A percentile compares a stretch with the other conserved stretches of the same genome.
phyloP scores from a whole-genome alignment of 2,888 invertebrate species.

The Cephus pygmeus region DNA sequence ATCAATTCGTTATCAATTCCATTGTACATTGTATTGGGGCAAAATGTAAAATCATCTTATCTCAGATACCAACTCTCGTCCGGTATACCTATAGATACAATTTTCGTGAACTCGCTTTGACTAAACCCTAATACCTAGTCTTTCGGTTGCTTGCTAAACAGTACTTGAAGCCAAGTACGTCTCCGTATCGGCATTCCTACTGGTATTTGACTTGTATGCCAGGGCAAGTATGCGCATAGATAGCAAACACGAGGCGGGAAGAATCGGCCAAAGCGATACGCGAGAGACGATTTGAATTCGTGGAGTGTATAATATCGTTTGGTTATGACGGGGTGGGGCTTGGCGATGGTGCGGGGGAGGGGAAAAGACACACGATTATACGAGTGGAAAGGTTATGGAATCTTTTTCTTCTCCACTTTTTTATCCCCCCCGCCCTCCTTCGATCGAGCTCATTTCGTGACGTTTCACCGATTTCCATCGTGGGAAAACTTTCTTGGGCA shows the following conservation, averaged over 20 bases:
- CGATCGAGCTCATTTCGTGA: not conserved
- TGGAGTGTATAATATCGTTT: not conserved
- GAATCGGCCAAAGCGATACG: slow-evolving; percentile 29
- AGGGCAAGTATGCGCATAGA: slow-evolving; percentile 39
- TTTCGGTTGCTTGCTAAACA: slow-evolving; percentile 2
- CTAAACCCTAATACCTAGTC: slow-evolving; percentile 17
- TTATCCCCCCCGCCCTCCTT: not conserved
- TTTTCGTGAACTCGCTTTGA: slow-evolving; percentile 11
- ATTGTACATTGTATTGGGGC: not conserved
- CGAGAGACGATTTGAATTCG: not conserved
- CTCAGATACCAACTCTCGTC: not conserved
- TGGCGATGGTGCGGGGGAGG: not conserved
- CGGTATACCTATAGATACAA: not conserved
- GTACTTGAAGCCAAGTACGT: not conserved
- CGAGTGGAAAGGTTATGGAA: not conserved
- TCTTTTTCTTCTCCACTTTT: not conserved
- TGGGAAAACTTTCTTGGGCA: not conserved
- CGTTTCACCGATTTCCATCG: not conserved
- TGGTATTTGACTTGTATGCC: slow-evolving; percentile 38
- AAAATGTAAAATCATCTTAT: not conserved
- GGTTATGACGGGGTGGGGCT: not conserved
- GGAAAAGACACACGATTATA: not conserved
- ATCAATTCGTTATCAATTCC: not conserved
- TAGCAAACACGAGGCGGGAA: slow-evolving; percentile 32
- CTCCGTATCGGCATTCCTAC: not conserved